phyloP scores from a whole-genome alignment of 2,888 invertebrate genomes.

The Halocaridina rubra region DNA sequence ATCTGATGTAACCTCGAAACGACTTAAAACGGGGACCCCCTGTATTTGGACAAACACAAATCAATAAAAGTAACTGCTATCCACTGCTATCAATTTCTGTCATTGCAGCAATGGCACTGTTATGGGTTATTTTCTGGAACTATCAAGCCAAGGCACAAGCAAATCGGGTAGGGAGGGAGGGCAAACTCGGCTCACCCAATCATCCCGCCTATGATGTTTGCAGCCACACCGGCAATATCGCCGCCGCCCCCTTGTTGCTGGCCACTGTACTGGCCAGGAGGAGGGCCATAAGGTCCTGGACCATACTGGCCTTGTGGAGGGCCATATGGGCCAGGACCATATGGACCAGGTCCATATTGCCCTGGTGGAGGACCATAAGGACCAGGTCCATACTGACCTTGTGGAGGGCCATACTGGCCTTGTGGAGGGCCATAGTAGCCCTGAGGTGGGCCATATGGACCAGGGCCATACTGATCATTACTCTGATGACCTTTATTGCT shows the following conservation, averaged over 20 bases:
- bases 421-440: slow-evolving; percentile 32
- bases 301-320: slow-evolving; percentile 24
- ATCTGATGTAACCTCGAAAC: no score
- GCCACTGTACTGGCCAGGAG: slow-evolving; percentile 24
- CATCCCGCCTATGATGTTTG: slow-evolving; percentile 54
- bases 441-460: slow-evolving; percentile 30
- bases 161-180: no score
- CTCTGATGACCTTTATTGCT: slow-evolving; percentile 5
- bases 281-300: slow-evolving; percentile 21
- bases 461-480: slow-evolving; percentile 14
- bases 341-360: slow-evolving; percentile 20
- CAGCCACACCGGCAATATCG: slow-evolving; percentile 32
- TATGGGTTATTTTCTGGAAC: no score
- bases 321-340: slow-evolving; percentile 28
- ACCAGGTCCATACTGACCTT: background rate
- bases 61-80: no score
- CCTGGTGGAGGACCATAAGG: slow-evolving; percentile 12
- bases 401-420: slow-evolving; percentile 28
- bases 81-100: no score
- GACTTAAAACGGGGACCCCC: no score
- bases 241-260: slow-evolving; percentile 28
- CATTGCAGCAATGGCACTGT: no score
- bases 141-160: no score
- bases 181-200: slow-evolving; percentile 57
- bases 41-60: no score